These are phyloP conservation scores for Sminthurinus aureus DNA, from an alignment of 2,888 invertebrate genomes.

Conservation along the genomic window DNA sequence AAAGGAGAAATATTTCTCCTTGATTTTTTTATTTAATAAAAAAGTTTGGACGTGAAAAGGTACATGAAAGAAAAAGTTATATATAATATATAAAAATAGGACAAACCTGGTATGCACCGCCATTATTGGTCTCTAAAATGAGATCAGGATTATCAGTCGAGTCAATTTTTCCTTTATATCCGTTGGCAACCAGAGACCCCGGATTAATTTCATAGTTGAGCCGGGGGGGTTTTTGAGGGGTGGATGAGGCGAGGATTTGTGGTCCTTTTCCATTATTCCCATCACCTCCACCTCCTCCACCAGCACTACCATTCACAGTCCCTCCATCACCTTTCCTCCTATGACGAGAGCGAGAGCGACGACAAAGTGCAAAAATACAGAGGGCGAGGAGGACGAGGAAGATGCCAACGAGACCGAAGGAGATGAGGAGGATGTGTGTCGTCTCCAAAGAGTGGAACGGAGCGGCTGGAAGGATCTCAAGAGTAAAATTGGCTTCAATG, in stretches of 20 bases:
- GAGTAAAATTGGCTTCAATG: slow-evolving; percentile 87
- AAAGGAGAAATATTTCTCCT: too few relatives aligned
- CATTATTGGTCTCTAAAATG: slow-evolving; percentile 60
- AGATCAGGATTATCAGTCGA: slow-evolving; percentile 66
- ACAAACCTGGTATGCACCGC: slow-evolving; percentile 57
- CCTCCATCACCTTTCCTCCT: slow-evolving; percentile 15
- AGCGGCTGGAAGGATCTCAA: slow-evolving; percentile 83
- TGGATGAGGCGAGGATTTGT: slow-evolving; percentile 58
- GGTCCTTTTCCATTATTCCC: slow-evolving; percentile 38
- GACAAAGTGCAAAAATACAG: slow-evolving; percentile 67
- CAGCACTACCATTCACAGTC: too few relatives aligned
- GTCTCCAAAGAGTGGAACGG: slow-evolving; percentile 70
- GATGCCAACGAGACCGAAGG: slow-evolving; percentile 59
- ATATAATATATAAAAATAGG: neutral
- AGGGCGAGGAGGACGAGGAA: slow-evolving; percentile 58
- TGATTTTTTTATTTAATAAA: too few relatives aligned
- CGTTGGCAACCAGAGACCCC: slow-evolving; percentile 57
- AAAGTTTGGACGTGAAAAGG: too few relatives aligned
- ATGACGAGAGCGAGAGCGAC: slow-evolving; percentile 25
- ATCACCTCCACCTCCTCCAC: neutral
- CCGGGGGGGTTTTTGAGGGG: slow-evolving; percentile 59
- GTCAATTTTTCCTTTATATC: slow-evolving; percentile 54
- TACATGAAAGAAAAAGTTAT: too few relatives aligned
- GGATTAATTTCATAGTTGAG: slow-evolving; percentile 59
- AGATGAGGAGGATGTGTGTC: slow-evolving; percentile 82